Percentiles rank a stretch among this genome's conserved stretches.
Conservation (phyloP, 2,888 invertebrate species). For the Trichogramma evanescens region DNA sequence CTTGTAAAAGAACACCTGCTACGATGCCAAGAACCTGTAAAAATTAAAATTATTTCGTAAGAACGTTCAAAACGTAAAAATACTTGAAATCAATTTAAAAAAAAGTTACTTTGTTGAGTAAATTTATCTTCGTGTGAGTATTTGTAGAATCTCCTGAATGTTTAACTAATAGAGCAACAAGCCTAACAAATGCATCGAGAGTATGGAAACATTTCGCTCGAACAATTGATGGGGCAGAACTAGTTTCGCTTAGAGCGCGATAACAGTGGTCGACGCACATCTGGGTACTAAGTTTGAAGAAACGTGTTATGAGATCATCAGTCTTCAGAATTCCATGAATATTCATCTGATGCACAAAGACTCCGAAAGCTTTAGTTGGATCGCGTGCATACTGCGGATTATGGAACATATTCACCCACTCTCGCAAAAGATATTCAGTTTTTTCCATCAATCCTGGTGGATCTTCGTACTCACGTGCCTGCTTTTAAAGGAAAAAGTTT, state of each 20-base stretch:
- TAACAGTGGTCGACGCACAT: conserved; percentile 94
- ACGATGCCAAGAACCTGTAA: conserved; percentile 78
- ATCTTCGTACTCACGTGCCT: conserved; percentile 84
- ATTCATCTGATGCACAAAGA: conserved; percentile 96
- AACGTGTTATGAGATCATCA: conserved; percentile 93
- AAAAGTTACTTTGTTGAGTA: conserved; percentile 70
- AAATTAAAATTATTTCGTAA: not conserved
- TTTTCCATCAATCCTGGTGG: conserved; percentile 92
- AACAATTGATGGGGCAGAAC: conserved; percentile 58
- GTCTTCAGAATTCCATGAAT: conserved; percentile 92
- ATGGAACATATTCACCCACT: conserved; percentile 91
- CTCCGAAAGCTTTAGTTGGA: conserved; percentile 82
- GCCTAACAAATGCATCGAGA: conserved; percentile 88
- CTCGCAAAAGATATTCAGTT: conserved; percentile 86
- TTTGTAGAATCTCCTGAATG: conserved; percentile 86
- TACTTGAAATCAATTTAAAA: not conserved
- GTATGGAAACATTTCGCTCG: conserved; percentile 92
- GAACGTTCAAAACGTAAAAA: not conserved
- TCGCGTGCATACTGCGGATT: conserved; percentile 74
- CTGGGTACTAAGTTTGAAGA: conserved; percentile 93
- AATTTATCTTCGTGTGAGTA: conserved; percentile 91
- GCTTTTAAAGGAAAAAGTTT: conserved; percentile 22
- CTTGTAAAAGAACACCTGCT: conserved; percentile 89
- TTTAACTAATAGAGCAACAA: conserved; percentile 90
- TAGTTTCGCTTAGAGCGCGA: conserved; percentile 69